Evolutionary conservation across 2,888 invertebrate genomes (phyloP).

Genomic region (Glaucopsyche alexis): DNA sequence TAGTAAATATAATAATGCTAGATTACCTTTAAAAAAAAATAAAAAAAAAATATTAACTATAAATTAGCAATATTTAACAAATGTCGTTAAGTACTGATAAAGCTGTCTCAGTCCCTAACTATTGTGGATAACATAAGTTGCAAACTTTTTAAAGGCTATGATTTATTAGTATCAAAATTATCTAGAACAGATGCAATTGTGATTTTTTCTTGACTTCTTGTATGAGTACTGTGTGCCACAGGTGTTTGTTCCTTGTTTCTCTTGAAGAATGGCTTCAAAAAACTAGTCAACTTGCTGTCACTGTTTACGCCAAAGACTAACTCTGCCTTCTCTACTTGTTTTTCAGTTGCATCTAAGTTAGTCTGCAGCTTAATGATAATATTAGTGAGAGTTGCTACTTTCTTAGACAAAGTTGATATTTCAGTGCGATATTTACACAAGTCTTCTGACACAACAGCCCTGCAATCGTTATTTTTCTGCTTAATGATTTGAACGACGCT

Average conservation of each 20-base stretch:
- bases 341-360: slow-evolving; percentile 79
- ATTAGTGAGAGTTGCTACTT: slow-evolving; percentile 76
- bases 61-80: too few species aligned
- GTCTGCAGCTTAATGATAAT: slow-evolving; percentile 73
- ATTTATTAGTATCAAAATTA: slow-evolving; percentile 54
- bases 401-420: slow-evolving; percentile 74
- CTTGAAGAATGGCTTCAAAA: slow-evolving; percentile 81
- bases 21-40: too few species aligned
- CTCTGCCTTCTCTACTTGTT: slow-evolving; percentile 81
- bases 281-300: slow-evolving; percentile 80
- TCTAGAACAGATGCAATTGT: slow-evolving; percentile 56
- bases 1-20: too few species aligned
- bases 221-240: slow-evolving; percentile 34
- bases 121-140: neutral
- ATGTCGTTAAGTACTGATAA: too few species aligned
- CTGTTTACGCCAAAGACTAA: slow-evolving; percentile 76
- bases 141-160: slow-evolving; percentile 31
- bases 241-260: slow-evolving; percentile 50
- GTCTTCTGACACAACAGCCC: slow-evolving; percentile 72
- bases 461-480: slow-evolving; percentile 68
- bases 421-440: slow-evolving; percentile 75
- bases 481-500: slow-evolving; percentile 81
- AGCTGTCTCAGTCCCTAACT: too few species aligned
- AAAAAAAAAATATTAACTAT: too few species aligned
- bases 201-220: slow-evolving; percentile 42